phyloP scores from a whole-genome alignment of 2,113 vertebrate genomes.

The Chaenocephalus aceratus region DNA sequence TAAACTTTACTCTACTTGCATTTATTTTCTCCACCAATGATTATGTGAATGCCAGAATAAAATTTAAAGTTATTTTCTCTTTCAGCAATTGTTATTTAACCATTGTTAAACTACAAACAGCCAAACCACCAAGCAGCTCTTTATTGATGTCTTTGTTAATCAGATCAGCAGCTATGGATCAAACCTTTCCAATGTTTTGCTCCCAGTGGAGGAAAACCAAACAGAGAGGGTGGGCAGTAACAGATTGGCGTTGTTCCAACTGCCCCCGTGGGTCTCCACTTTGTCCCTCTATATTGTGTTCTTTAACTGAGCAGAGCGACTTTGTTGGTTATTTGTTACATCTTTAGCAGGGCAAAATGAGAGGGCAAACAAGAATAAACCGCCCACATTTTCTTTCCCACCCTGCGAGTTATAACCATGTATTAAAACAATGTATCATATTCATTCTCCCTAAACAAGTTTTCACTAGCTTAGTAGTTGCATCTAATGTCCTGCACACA shows the following conservation, averaged over 20 bases:
- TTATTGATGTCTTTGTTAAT: not conserved
- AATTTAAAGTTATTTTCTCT: not conserved
- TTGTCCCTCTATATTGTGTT: conserved; percentile 5
- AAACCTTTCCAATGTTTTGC: conserved; percentile 27
- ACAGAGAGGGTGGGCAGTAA: conserved; percentile 2
- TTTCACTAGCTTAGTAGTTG: not conserved
- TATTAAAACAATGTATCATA: not conserved
- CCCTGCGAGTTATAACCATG: not conserved
- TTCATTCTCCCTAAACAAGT: not conserved
- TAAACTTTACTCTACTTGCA: no score
- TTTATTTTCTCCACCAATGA: not conserved
- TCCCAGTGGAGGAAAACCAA: conserved; percentile 24
- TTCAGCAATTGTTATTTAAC: not conserved
- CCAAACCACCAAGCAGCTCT: not conserved
- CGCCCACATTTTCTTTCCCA: conserved; percentile 1
- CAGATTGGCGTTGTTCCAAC: conserved; percentile 28
- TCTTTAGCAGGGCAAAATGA: conserved; percentile 31
- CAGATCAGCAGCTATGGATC: not conserved
- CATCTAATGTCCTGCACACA: not conserved
- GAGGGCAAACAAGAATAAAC: conserved; percentile 18
- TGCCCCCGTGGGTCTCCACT: conserved; percentile 6
- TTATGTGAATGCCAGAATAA: not conserved
- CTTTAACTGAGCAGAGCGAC: conserved; percentile 22
- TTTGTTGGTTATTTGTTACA: conserved; percentile 56
- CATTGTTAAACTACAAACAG: not conserved